A percentile compares a stretch with the other conserved stretches of the same genome.
Conservation (phyloP, 1,140 invertebrate genomes). For the Drosophila simulans region DNA sequence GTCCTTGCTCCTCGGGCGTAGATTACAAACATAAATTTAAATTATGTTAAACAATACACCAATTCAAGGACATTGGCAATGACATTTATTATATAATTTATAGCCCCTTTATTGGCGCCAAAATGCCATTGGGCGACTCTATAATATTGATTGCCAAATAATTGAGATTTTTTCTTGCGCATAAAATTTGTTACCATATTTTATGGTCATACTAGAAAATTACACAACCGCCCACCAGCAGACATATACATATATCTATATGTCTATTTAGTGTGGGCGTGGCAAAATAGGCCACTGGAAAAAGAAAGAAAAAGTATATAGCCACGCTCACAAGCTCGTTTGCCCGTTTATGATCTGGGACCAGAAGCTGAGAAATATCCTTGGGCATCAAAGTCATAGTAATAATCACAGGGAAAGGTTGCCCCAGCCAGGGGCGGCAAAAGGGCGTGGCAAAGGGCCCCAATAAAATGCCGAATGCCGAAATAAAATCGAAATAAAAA, state of each 20-base stretch:
- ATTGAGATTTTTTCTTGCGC: slow-evolving; percentile 70
- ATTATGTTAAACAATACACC: slow-evolving; percentile 72
- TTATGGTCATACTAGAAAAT: slow-evolving; percentile 49
- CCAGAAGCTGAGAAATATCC: slow-evolving; percentile 30
- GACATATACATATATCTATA: slow-evolving; percentile 9
- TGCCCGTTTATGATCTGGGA: slow-evolving; percentile 65
- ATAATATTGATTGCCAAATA: slow-evolving; percentile 82
- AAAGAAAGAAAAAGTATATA: slow-evolving; percentile 38
- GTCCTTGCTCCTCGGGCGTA: slow-evolving; percentile 36
- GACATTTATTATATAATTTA: slow-evolving; percentile 79
- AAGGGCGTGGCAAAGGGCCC: slow-evolving; percentile 58
- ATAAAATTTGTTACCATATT: slow-evolving; percentile 70
- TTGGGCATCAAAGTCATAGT: slow-evolving; percentile 67
- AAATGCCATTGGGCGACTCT: slow-evolving; percentile 26
- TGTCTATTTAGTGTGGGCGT: slow-evolving; percentile 19
- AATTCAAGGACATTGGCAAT: slow-evolving; percentile 67
- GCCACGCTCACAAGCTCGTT: slow-evolving; percentile 67
- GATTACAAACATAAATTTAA: slow-evolving; percentile 79
- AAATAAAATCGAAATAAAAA: slow-evolving; percentile 78
- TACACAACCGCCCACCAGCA: slow-evolving; percentile 32
- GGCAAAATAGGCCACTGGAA: slow-evolving; percentile 12
- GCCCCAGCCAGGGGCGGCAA: slow-evolving; percentile 2
- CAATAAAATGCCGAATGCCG: slow-evolving; percentile 73
- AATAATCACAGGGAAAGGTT: slow-evolving; percentile 74
- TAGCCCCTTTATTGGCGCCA: slow-evolving; percentile 64